Evolutionary conservation across 2,888 invertebrate genomes (phyloP), one percentile per base, ranked within the genome.

Genomic region (Acanthococcus lagerstroemiae): DNA sequence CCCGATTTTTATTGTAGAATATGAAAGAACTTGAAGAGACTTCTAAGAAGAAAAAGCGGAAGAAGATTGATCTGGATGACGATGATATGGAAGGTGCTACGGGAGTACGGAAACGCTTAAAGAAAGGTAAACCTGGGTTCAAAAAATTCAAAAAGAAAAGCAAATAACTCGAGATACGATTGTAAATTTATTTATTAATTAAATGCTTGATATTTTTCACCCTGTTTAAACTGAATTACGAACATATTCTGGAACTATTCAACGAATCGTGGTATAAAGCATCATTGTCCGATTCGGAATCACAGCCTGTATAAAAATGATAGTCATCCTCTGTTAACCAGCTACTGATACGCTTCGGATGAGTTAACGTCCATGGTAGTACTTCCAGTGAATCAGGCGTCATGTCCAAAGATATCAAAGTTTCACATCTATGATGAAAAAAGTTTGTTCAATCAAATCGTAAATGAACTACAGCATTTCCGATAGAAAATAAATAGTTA

Each of bases 71-170:
- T 12, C 80, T 77, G n/a, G 90, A 90, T 74, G 91, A 91, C 74
- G 90, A 90, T 74, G 91, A 91, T 75, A 89, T 88, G 0, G 92
- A 92, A 76, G 84, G 84, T 71, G 87, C 90, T 44, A 77, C 81
- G 0, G 91, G 91, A 3, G 86, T 91, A 52, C 81, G 90, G 67
- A 85, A 88, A 72, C 82, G 91, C 48, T 79, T 91, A 71, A 86
- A 87, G 74, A 74, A 77, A 2, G 80, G 80, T 52, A 76, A 74
- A 17, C 73, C 72, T 27, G 77, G 76, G 55, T 74, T 74, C 25
- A 76, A 75, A 61, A 78, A 78, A 67, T 69, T 67, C 55, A 69
- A 69, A 24, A 68, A 63, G n/a, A 67, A 61, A 22, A 58, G 15
- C 2, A 48, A 25, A 27, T 60, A 19, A 45, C n/a, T n/a, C n/a